phyloP scores from a whole-genome alignment of 2,797 vertebrate genomes.

The Danio jaintianensis region DNA sequence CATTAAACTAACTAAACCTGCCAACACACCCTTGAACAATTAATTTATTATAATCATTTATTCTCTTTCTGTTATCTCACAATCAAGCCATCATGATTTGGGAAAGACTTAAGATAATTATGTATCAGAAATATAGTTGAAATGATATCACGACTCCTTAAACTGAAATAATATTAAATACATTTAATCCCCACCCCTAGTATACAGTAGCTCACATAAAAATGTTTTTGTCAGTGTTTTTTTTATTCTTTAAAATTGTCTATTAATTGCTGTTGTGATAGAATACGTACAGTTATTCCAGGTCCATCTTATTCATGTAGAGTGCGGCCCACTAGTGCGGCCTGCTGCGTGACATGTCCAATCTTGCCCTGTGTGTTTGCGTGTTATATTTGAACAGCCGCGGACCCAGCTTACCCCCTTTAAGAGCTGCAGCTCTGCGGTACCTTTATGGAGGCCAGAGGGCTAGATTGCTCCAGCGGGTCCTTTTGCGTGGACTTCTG shows the following conservation, averaged over 20 bases:
- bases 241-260: background rate
- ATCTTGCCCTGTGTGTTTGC: slow-evolving; percentile 96
- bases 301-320: slow-evolving; percentile 53
- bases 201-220: slow-evolving; percentile 9
- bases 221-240: background rate
- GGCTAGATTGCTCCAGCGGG: slow-evolving; percentile 95
- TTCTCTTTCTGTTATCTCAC: background rate
- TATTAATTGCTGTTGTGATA: slow-evolving; percentile 25
- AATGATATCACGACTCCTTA: background rate
- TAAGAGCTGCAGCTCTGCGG: slow-evolving; percentile 95
- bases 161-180: background rate
- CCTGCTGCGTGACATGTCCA: slow-evolving; percentile 93
- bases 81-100: background rate
- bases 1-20: no score
- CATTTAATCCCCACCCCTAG: slow-evolving; percentile 6
- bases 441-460: slow-evolving; percentile 93
- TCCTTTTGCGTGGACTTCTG: slow-evolving; percentile 96
- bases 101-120: background rate
- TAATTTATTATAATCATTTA: background rate
- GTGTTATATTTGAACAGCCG: slow-evolving; percentile 97
- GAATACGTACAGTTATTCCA: background rate
- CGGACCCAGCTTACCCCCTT: slow-evolving; percentile 88
- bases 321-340: slow-evolving; percentile 72
- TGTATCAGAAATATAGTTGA: background rate
- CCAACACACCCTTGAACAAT: background rate